Percentiles rank a stretch among this genome's conserved stretches.
Evolutionary conservation across 2,113 vertebrate species (phyloP).

Genomic region (Melanerpes aurifrons): DNA sequence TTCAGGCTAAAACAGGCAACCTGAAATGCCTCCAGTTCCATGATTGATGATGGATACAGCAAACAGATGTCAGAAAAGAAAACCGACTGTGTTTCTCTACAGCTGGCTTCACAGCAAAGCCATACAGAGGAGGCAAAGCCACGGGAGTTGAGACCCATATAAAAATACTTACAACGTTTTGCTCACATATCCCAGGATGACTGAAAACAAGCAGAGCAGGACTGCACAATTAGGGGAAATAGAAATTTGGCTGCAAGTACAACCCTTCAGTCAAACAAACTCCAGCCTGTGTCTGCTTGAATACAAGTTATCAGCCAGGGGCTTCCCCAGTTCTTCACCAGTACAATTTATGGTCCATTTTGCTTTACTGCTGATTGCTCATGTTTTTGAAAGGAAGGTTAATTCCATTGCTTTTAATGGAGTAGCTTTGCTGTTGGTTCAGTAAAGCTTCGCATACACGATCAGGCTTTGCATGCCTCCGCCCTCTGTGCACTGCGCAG

Average conservation of each 20-base stretch:
- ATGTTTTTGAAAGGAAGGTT: constrained; percentile 45
- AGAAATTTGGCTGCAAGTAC: background rate
- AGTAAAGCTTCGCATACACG: background rate
- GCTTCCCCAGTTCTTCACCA: constrained; percentile 6
- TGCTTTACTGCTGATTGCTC: constrained; percentile 21
- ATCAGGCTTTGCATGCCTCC: background rate
- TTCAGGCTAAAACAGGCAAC: background rate
- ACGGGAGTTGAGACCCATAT: background rate
- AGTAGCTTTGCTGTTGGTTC: background rate
- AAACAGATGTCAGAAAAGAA: constrained; percentile 66
- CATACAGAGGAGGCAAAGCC: constrained; percentile 33
- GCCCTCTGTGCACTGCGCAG: background rate
- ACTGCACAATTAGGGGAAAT: constrained; percentile 12
- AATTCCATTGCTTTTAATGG: constrained; percentile 53
- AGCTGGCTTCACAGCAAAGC: constrained; percentile 60
- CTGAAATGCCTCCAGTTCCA: constrained; percentile 25
- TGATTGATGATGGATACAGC: constrained; percentile 38
- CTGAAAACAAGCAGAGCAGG: constrained; percentile 42
- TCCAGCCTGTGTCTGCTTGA: background rate
- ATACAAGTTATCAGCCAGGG: background rate
- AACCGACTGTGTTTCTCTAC: constrained; percentile 60
- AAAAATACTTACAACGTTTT: constrained; percentile 36
- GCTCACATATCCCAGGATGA: constrained; percentile 35
- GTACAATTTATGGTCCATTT: background rate
- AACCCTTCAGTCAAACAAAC: background rate